These are phyloP conservation scores for Chaetogeoica ovagalla DNA, from an alignment of 2,888 invertebrate genomes.

Conservation along the genomic window DNA sequence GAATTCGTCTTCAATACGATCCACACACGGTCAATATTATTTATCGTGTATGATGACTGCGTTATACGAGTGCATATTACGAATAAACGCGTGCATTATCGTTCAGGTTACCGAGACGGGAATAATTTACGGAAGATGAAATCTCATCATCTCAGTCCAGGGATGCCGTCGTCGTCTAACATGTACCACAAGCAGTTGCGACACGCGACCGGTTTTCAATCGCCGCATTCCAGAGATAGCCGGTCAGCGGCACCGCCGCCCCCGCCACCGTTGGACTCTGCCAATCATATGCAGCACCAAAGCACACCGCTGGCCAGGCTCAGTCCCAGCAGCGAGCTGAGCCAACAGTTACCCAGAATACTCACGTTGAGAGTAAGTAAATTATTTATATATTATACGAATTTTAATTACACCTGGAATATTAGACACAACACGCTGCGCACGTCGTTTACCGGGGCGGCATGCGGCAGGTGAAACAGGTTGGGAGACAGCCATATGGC, in stretches of 20 bases:
- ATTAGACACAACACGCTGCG: too few species aligned
- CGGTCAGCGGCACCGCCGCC: slow-evolving; percentile 59
- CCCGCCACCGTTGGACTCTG: slow-evolving; percentile 58
- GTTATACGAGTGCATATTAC: too few species aligned
- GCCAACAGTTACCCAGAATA: slow-evolving; percentile 87
- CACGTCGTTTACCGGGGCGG: too few species aligned
- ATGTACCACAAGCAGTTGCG: slow-evolving; percentile 68
- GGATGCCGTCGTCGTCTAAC: slow-evolving; percentile 65
- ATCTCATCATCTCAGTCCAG: slow-evolving; percentile 73
- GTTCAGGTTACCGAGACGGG: slow-evolving; percentile 74
- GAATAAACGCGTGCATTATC: background rate
- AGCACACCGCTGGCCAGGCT: slow-evolving; percentile 87
- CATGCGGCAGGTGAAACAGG: too few species aligned
- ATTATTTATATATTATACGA: too few species aligned
- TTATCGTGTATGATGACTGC: too few species aligned
- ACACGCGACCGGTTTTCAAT: slow-evolving; percentile 72
- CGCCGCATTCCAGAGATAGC: slow-evolving; percentile 62
- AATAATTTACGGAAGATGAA: slow-evolving; percentile 82
- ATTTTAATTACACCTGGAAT: too few species aligned
- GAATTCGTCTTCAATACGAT: too few species aligned
- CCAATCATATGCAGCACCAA: slow-evolving; percentile 68
- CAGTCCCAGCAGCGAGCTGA: slow-evolving; percentile 89
- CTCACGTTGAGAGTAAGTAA: slow-evolving; percentile 67
- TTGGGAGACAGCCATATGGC: too few species aligned
- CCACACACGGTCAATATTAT: too few species aligned